phyloP scores from a whole-genome alignment of 2,797 vertebrate genomes.

The Phaenicophaeus curvirostris region DNA sequence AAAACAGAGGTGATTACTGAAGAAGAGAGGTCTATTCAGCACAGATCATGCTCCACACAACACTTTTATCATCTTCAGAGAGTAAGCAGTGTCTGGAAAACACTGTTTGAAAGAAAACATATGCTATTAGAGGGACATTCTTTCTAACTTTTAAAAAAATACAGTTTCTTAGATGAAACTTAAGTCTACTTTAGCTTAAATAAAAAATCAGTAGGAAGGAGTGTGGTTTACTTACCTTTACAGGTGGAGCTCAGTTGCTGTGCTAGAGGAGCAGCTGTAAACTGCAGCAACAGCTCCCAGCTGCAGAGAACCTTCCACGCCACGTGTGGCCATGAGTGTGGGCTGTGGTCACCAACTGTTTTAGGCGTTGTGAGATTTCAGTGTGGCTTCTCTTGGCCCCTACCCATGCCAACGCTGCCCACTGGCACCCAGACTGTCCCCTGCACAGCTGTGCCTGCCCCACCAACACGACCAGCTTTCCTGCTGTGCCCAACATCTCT shows the following conservation, averaged over 20 bases:
- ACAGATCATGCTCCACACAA: too few species aligned
- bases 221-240: neutral
- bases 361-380: neutral
- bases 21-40: too few species aligned
- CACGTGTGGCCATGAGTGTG: too few species aligned
- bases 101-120: too few species aligned
- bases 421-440: rapidly evolving
- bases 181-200: too few species aligned
- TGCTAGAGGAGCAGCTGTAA: rapidly evolving
- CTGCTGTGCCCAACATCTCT: neutral
- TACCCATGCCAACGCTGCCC: rapidly evolving
- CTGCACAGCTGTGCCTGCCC: rapidly evolving
- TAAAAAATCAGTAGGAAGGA: neutral
- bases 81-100: too few species aligned
- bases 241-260: rapidly evolving
- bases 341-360: too few species aligned
- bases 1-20: too few species aligned
- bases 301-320: neutral
- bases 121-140: too few species aligned
- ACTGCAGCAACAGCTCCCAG: neutral
- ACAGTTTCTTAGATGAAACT: too few species aligned
- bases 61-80: too few species aligned
- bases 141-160: too few species aligned
- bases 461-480: rapidly evolving
- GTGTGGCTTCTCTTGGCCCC: neutral